Evolutionary conservation across 2,797 vertebrate species (phyloP).

Genomic region (Microcaecilia unicolor): DNA sequence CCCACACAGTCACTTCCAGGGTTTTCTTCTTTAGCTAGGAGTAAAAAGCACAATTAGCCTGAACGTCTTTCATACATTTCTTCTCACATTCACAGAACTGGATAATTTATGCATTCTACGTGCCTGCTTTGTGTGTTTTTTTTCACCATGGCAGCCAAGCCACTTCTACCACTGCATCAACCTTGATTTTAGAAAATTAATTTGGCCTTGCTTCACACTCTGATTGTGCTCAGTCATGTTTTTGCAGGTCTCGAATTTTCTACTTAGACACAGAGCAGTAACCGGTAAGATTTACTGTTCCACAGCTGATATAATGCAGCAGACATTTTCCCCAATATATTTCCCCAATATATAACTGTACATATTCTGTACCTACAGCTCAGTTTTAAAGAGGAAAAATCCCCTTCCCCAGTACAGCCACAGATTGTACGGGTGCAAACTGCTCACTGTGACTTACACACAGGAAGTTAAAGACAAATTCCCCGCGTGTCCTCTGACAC

Average conservation of each 20-base stretch:
- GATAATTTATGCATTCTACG: background rate
- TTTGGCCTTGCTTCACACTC: background rate
- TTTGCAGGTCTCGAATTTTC: background rate
- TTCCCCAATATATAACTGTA: no score
- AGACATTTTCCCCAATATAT: no score
- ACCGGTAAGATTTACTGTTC: no score
- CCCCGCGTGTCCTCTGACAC: no score
- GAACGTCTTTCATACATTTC: constrained; percentile 6
- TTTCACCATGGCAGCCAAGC: constrained; percentile 1
- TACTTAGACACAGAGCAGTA: no score
- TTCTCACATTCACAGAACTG: background rate
- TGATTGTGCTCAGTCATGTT: constrained; percentile 1
- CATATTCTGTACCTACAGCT: no score
- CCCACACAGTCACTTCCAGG: constrained; percentile 96
- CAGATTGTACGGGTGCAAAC: no score
- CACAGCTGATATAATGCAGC: no score
- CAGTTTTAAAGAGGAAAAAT: no score
- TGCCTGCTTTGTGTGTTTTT: constrained; percentile 1
- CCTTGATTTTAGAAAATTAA: constrained; percentile 7
- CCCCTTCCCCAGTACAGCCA: no score
- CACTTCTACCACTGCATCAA: constrained; percentile 9
- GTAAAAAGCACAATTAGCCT: constrained; percentile 38
- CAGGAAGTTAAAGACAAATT: no score
- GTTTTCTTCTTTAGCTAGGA: constrained; percentile 95
- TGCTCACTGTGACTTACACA: no score